Evolutionary conservation across 1,140 invertebrate species (phyloP), one percentile per base, ranked within the genome.

Genomic region (Acromyrmex heyeri): DNA sequence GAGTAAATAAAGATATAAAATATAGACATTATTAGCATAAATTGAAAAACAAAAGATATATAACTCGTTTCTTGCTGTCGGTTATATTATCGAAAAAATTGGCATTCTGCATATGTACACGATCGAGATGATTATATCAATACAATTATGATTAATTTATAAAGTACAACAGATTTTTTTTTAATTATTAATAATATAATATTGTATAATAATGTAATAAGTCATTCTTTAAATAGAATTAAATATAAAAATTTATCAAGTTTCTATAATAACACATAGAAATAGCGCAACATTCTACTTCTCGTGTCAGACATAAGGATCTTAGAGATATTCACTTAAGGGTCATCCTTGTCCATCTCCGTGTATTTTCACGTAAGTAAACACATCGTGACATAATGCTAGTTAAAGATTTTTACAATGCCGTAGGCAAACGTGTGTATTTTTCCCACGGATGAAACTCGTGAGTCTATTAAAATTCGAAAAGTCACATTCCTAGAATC

Each of bases 381-480:
- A 83, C 79, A 83, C 55, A 62, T 75, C 69, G 57, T 69, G 69
- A 83, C 69, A 75, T 83, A 61, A 83, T 50, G 38, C 79, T 73
- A 83, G 79, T 75, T 83, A 62, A 57, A 83, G 24, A 72, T n/a
- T 75, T 83, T 61, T 73, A 73, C 55, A 83, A 83, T 38, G 21
- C 2, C 38, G 16, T 50, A 24, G 34, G 34, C 34, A 38, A 82
- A 27, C 21, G 24, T 83, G 79, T 83, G 79, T 83, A 75, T 83
- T 75, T 83, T 83, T 75, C 79, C 55, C 79, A 82, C 79, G 55
- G 34, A 4, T 48, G 8, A 61, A 48, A 75, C 18, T 34, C 27
- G n/a, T 7, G 69, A n/a, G 38, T 34, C 18, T 75, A 83, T 61
- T 83, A 83, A 61, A 83, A 83, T 83, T 75, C 79, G 57, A 12